phyloP scores from a whole-genome alignment of 2,113 vertebrate genomes.

The Antennarius striatus region DNA sequence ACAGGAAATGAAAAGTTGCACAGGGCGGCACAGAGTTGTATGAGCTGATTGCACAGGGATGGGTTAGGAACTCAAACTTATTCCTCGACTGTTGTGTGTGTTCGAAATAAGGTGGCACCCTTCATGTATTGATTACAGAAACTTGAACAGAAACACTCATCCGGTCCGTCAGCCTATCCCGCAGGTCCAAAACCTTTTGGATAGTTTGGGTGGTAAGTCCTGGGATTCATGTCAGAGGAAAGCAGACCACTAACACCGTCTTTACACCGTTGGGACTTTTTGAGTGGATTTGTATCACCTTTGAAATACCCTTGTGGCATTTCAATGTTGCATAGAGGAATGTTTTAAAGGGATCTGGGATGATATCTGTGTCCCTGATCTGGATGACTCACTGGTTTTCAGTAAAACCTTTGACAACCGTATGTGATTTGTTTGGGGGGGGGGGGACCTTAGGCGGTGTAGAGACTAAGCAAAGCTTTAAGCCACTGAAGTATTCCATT shows the following conservation, averaged over 20 bases:
- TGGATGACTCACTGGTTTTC: slow-evolving; percentile 38
- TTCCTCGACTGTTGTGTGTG: slow-evolving; percentile 7
- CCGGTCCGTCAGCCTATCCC: slow-evolving; percentile 16
- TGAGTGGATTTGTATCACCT: slow-evolving; percentile 32
- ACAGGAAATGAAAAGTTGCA: slow-evolving; percentile 18
- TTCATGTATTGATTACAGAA: slow-evolving; percentile 17
- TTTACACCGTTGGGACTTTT: slow-evolving; percentile 28
- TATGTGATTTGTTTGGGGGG: neutral
- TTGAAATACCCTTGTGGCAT: slow-evolving; percentile 20
- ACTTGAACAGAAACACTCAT: slow-evolving; percentile 6
- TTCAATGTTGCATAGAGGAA: slow-evolving; percentile 29
- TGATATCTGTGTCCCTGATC: slow-evolving; percentile 36
- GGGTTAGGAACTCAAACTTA: no score
- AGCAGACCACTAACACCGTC: slow-evolving; percentile 22
- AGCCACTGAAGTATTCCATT: no score
- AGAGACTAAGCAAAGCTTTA: no score
- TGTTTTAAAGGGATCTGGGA: slow-evolving; percentile 13
- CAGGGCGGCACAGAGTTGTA: no score
- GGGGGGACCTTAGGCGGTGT: no score
- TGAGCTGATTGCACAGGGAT: slow-evolving; percentile 17
- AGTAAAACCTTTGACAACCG: slow-evolving; percentile 34
- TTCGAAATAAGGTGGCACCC: slow-evolving; percentile 9
- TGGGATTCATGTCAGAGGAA: slow-evolving; percentile 33
- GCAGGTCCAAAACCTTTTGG: slow-evolving; percentile 1
- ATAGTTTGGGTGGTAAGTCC: slow-evolving; percentile 4